Conservation (phyloP, 2,113 vertebrate species). For the Xerus inauris region DNA sequence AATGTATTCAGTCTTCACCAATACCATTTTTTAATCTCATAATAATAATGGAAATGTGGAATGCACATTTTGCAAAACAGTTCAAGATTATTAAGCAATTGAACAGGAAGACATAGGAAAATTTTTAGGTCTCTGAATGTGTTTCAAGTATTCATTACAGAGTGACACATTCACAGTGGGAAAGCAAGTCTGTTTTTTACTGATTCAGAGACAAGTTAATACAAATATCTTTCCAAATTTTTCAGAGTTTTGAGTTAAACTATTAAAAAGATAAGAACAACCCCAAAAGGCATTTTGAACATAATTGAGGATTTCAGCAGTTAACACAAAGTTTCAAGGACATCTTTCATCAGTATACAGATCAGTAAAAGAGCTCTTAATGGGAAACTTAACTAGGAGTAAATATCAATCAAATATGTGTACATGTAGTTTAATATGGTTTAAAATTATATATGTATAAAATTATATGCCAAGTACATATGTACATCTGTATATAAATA, state of each 20-base stretch:
- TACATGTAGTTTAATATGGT: not conserved
- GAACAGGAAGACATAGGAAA: not conserved
- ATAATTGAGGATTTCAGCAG: not conserved
- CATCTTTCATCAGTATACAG: not conserved
- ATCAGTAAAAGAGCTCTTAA: constrained; percentile 31
- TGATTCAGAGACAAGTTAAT: constrained; percentile 21
- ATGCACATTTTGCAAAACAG: not conserved
- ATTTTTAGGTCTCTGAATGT: constrained; percentile 33
- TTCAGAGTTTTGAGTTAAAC: constrained; percentile 51
- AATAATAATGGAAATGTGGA: constrained; percentile 35
- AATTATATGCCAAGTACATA: not conserved
- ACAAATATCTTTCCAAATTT: constrained; percentile 14
- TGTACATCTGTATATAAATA: not conserved
- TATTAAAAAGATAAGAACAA: constrained; percentile 3
- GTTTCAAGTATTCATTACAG: constrained; percentile 15
- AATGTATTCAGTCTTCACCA: constrained; percentile 13
- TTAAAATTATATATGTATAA: not conserved
- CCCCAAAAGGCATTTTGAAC: not conserved
- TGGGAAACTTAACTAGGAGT: not conserved
- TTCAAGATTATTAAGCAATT: constrained; percentile 7
- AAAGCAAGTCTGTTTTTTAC: not conserved
- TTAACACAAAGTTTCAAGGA: constrained; percentile 39
- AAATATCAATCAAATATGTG: not conserved
- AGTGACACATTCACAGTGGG: constrained; percentile 14
- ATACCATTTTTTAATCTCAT: not conserved